These are phyloP conservation scores for Gambusia affinis DNA, from an alignment of 2,113 vertebrate species.

Conservation along the genomic window DNA sequence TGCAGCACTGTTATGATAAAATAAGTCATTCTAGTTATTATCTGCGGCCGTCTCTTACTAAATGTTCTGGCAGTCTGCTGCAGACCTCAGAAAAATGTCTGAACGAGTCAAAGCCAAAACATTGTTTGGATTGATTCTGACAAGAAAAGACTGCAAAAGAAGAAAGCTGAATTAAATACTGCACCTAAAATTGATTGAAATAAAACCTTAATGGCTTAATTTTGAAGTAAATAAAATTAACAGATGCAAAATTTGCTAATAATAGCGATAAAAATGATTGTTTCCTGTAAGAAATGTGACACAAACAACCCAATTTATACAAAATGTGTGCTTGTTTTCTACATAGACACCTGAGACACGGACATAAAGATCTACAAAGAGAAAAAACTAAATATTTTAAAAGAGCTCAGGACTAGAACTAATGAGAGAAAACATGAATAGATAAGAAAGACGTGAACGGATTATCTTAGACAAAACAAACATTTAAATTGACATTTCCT, in stretches of 20 bases:
- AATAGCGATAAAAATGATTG: background rate
- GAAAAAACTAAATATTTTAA: background rate
- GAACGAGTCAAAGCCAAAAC: background rate
- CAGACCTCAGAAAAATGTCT: conserved; percentile 2
- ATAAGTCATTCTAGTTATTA: conserved; percentile 25
- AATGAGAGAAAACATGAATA: background rate
- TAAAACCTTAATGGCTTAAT: background rate
- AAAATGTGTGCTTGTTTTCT: background rate
- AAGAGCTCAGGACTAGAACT: background rate
- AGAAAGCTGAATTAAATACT: background rate
- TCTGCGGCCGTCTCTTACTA: conserved; percentile 21
- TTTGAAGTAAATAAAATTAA: background rate
- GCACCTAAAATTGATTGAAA: background rate
- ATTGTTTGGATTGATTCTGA: background rate
- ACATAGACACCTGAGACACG: background rate
- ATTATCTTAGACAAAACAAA: background rate
- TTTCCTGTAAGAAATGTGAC: background rate
- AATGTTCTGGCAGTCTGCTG: conserved; percentile 23
- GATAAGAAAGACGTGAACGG: background rate
- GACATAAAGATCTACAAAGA: background rate
- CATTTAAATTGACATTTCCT: background rate
- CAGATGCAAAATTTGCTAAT: background rate
- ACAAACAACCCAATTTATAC: background rate
- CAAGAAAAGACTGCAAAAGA: background rate
- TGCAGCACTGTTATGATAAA: conserved; percentile 32